Conservation (phyloP, 2,113 vertebrate genomes). For the Notarius quadriscutis region DNA sequence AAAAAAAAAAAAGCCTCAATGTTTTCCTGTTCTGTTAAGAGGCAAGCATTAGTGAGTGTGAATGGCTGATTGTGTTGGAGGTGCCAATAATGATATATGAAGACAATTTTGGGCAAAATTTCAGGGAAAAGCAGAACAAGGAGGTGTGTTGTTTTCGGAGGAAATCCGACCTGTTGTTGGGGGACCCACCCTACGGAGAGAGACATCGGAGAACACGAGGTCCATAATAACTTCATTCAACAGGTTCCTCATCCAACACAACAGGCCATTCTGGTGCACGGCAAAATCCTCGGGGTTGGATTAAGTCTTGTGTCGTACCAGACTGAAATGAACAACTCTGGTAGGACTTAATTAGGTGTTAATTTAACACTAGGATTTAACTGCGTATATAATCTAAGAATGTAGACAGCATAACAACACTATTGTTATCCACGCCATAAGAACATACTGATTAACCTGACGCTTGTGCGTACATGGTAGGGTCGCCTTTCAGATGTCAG, state of each 20-base stretch:
- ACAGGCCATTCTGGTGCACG: slow-evolving; percentile 6
- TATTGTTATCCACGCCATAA: slow-evolving; percentile 15
- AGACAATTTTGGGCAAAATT: slow-evolving; percentile 22
- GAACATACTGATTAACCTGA: slow-evolving; percentile 21
- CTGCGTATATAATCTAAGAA: neutral
- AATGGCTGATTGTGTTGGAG: slow-evolving; percentile 14
- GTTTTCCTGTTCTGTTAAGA: slow-evolving; percentile 57
- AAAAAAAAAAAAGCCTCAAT: slow-evolving; percentile 58
- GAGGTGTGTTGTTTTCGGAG: slow-evolving; percentile 18
- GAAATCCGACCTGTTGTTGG: slow-evolving; percentile 33
- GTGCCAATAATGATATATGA: slow-evolving; percentile 32
- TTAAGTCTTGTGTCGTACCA: neutral
- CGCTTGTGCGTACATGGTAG: neutral
- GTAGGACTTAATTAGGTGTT: slow-evolving; percentile 10
- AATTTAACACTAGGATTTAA: slow-evolving; percentile 27
- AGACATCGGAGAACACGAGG: slow-evolving; percentile 16
- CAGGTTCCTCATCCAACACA: slow-evolving; percentile 28
- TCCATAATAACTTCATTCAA: slow-evolving; percentile 43
- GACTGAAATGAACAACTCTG: slow-evolving; percentile 13
- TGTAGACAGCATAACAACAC: neutral
- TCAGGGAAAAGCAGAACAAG: slow-evolving; percentile 34
- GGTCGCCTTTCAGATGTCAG: slow-evolving; percentile 31
- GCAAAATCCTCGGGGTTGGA: slow-evolving; percentile 7
- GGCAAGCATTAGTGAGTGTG: slow-evolving; percentile 20
- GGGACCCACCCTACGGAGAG: slow-evolving; percentile 7